Evolutionary conservation across 2,888 invertebrate species (phyloP), one percentile per base, ranked within the genome.

Genomic region (Carterocephalus palaemon): DNA sequence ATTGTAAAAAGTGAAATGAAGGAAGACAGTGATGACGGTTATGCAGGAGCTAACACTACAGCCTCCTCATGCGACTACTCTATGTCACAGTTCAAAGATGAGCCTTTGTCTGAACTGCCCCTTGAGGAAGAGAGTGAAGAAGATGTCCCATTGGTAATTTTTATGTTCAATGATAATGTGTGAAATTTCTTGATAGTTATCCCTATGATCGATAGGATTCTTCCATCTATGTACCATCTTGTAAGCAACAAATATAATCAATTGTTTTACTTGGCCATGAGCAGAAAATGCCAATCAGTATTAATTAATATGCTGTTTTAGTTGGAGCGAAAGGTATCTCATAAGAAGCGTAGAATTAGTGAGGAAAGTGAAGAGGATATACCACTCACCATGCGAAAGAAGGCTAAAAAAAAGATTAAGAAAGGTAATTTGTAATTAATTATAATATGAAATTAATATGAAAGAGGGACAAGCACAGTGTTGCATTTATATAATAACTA

Each of bases 341-440:
- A n/a, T n/a, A 81, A 77, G 59, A 70, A 77, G 32, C 70, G 67
- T 10, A 60, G 73, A n/a, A 64, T 70, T 3, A 88, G 88, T 60
- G 92, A n/a, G n/a, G n/a, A 91, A 34, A 90, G 89, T 60, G 92
- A 93, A 60, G 93, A 93, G 58, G 92, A 93, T 67, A 92, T 93
- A 31, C 94, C 94, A 10, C 75, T 94, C 43, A 80, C 88, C 7
- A 88, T 89, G 33, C 86, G 92, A 16, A 93, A 93, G 65, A 92
- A 92, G 62, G 69, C 89, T 2, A 93, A 93, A 59, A 89, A 89
- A 57, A 88, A 88, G 70, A 79, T 89, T 45, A 91, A 89, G 59
- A 89, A 90, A 74, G 88, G 89, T 72, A 60, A 49, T n/a, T n/a
- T n/a, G n/a, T 32, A 23, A 24, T n/a, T n/a, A n/a, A n/a, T n/a